Conservation (phyloP, 2,888 invertebrate species). For the Sinopyrophorus schimmeli region DNA sequence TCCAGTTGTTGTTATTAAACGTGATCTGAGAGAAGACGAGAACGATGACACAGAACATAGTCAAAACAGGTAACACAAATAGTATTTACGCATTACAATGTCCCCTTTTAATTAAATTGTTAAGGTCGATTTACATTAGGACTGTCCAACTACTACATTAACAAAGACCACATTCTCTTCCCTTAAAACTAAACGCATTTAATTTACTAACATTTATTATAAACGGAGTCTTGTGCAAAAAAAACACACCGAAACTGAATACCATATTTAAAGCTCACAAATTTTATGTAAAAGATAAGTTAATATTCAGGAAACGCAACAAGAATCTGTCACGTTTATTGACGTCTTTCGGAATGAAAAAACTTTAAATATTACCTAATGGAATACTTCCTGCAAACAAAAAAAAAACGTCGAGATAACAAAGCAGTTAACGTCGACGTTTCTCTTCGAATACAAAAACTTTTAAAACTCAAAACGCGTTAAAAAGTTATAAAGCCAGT, state of each 20-base stretch:
- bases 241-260: too few relatives aligned
- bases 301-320: conserved; percentile 23
- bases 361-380: conserved; percentile 26
- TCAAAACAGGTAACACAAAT: conserved; percentile 52
- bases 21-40: conserved; percentile 84
- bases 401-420: conserved; percentile 12
- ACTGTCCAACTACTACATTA: too few relatives aligned
- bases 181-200: too few relatives aligned
- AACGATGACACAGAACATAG: conserved; percentile 65
- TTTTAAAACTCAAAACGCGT: conserved; percentile 1
- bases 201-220: too few relatives aligned
- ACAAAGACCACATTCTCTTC: too few relatives aligned
- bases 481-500: conserved; percentile 7
- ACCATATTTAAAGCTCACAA: too few relatives aligned
- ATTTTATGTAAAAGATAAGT: too few relatives aligned
- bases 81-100: too few relatives aligned
- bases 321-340: conserved; percentile 29
- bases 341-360: conserved; percentile 24
- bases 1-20: conserved; percentile 89
- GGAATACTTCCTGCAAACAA: conserved; percentile 18
- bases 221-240: too few relatives aligned
- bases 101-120: too few relatives aligned
- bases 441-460: conserved; percentile 9
- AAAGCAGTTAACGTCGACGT: conserved; percentile 13
- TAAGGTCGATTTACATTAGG: too few relatives aligned